phyloP scores from a whole-genome alignment of 2,888 invertebrate species.

The Octodonta nipae region DNA sequence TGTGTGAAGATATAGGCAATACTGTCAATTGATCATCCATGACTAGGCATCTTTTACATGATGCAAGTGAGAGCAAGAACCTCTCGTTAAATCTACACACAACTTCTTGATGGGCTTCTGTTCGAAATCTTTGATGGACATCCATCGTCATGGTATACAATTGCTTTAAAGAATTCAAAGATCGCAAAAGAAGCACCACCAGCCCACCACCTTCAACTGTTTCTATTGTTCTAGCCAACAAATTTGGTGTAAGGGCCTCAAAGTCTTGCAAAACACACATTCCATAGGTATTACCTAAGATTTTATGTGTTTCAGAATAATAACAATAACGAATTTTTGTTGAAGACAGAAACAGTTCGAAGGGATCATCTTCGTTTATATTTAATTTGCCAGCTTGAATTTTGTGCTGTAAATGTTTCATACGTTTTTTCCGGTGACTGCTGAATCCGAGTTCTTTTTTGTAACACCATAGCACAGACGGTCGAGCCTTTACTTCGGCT shows the following conservation, averaged over 20 bases:
- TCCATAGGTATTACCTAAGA: slow-evolving; percentile 86
- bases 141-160: slow-evolving; percentile 96
- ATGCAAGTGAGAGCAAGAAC: slow-evolving; percentile 78
- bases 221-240: slow-evolving; percentile 90
- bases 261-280: slow-evolving; percentile 73
- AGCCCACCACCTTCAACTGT: slow-evolving; percentile 82
- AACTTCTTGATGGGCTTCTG: slow-evolving; percentile 85
- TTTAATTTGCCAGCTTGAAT: slow-evolving; percentile 77
- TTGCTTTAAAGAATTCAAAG: slow-evolving; percentile 79
- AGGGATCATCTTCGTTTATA: slow-evolving; percentile 88
- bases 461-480: slow-evolving; percentile 96
- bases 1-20: slow-evolving; percentile 81
- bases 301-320: slow-evolving; percentile 93
- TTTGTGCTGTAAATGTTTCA: slow-evolving; percentile 69
- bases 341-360: slow-evolving; percentile 89
- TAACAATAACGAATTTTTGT: slow-evolving; percentile 95
- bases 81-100: slow-evolving; percentile 93
- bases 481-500: slow-evolving; percentile 81
- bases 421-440: slow-evolving; percentile 82
- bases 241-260: slow-evolving; percentile 93
- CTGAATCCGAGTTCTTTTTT: slow-evolving; percentile 59
- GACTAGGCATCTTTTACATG: slow-evolving; percentile 79
- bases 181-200: slow-evolving; percentile 73
- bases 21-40: slow-evolving; percentile 87
- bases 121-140: slow-evolving; percentile 88